A percentile compares a stretch with the other conserved stretches of the same genome.
phyloP scores from a whole-genome alignment of 2,113 vertebrate species.

The Typhlomys cinereus region DNA sequence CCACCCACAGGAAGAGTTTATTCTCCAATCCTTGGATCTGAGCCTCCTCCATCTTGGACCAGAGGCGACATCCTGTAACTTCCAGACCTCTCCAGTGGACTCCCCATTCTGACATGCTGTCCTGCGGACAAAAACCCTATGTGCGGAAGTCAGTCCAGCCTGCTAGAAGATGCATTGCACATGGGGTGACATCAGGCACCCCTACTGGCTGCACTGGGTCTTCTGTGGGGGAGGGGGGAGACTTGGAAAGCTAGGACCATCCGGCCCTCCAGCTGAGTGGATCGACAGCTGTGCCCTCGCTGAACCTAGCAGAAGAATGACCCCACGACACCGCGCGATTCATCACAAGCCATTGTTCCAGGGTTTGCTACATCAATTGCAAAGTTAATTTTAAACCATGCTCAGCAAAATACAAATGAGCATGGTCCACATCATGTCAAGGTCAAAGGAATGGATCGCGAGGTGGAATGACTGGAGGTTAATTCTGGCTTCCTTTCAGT shows the following conservation, averaged over 20 bases:
- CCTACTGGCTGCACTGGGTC: background rate
- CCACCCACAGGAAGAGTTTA: background rate
- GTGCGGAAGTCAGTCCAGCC: fast-evolving
- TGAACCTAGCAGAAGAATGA: background rate
- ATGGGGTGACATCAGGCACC: background rate
- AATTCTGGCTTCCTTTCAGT: background rate
- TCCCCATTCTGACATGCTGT: fast-evolving
- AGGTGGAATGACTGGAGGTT: background rate
- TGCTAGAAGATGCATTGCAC: fast-evolving
- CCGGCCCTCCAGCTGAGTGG: too few species aligned
- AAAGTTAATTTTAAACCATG: background rate
- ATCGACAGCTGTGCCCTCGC: too few species aligned
- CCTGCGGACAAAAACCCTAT: too few species aligned
- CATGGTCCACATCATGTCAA: too few species aligned
- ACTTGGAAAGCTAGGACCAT: background rate
- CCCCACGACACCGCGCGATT: too few species aligned
- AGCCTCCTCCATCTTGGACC: background rate
- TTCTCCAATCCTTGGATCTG: background rate
- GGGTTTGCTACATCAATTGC: background rate
- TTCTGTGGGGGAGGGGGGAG: background rate
- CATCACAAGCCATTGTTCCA: background rate
- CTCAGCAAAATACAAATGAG: background rate
- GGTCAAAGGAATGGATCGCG: too few species aligned
- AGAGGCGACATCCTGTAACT: background rate
- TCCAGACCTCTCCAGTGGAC: too few species aligned